phyloP scores from a whole-genome alignment of 2,113 vertebrate species.

The Scolopax mira region DNA sequence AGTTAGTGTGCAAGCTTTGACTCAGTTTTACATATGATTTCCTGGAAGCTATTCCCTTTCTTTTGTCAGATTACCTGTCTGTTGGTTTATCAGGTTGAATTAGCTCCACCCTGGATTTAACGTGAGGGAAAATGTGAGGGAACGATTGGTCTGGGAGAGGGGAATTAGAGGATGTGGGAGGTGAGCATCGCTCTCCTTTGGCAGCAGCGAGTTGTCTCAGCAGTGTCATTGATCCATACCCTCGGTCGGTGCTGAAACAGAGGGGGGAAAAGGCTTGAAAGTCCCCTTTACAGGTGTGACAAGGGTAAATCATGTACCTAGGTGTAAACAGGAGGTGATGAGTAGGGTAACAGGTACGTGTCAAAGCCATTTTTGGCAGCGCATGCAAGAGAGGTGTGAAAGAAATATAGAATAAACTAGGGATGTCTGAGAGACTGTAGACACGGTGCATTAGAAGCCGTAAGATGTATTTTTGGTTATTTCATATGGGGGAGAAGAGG shows the following conservation, averaged over 20 bases:
- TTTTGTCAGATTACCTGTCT: not conserved
- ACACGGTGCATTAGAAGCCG: not conserved
- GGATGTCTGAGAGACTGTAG: not conserved
- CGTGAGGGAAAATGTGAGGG: not conserved
- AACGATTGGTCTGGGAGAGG: not conserved
- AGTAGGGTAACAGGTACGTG: not conserved
- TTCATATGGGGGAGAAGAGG: not conserved
- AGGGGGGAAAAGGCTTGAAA: not conserved
- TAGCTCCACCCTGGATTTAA: not conserved
- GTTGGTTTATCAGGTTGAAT: not conserved
- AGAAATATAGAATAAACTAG: not conserved
- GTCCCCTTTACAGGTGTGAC: not conserved
- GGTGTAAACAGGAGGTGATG: not conserved
- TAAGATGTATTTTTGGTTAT: not conserved
- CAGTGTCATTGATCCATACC: not conserved
- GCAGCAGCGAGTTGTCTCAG: not conserved
- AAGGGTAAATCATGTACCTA: not conserved
- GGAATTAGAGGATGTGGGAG: not conserved
- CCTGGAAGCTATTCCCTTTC: not conserved
- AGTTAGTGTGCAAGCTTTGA: not conserved
- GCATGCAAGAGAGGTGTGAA: not conserved
- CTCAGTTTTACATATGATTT: not conserved
- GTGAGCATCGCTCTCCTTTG: not conserved
- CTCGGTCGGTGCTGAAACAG: not conserved
- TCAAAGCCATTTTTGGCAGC: not conserved